Conservation (phyloP, 2,797 vertebrate species). For the Notolepis coatsorum region DNA sequence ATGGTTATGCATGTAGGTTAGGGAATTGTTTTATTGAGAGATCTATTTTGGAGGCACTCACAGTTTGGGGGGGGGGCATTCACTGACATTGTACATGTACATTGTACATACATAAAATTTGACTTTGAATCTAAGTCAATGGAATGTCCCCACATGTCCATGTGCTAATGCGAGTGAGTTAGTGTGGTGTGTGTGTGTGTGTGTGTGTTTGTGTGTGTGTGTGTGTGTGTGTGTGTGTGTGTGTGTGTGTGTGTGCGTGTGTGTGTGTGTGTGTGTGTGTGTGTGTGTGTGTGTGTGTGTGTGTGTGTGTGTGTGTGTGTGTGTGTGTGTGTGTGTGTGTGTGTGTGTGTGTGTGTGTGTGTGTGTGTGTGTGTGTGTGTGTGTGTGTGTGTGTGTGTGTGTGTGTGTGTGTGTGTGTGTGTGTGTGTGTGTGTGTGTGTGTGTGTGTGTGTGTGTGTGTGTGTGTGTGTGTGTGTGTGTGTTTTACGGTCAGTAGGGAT, state of each 20-base stretch:
- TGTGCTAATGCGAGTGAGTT: neutral
- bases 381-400: conserved; percentile 4
- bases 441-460: conserved; percentile 1
- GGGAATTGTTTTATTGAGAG: too few species aligned
- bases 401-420: neutral
- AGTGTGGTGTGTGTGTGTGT: neutral
- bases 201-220: conserved; percentile 5
- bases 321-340: neutral
- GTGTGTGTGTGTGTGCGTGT: neutral
- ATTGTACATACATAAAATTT: too few species aligned
- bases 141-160: too few species aligned
- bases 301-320: neutral
- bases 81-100: too few species aligned
- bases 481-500: too few species aligned
- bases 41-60: too few species aligned
- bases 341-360: neutral
- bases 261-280: neutral
- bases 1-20: too few species aligned
- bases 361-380: neutral
- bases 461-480: too few species aligned
- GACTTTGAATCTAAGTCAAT: too few species aligned
- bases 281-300: neutral
- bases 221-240: neutral
- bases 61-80: too few species aligned
- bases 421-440: conserved; percentile 4